A percentile compares a stretch with the other conserved stretches of the same genome.
phyloP scores from a whole-genome alignment of 2,888 invertebrate species.

The Nemotelus pantherinus region DNA sequence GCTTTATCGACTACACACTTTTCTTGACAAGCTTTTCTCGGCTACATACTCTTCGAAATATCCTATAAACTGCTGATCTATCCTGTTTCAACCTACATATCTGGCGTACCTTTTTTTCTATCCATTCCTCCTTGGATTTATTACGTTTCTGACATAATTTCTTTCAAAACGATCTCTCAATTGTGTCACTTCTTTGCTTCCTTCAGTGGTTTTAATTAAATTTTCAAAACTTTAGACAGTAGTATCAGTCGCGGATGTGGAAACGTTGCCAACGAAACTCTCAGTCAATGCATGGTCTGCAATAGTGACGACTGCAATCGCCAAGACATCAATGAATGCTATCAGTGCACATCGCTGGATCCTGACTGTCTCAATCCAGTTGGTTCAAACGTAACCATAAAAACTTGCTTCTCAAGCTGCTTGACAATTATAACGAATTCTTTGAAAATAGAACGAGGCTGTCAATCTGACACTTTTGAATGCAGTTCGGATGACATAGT shows the following conservation, averaged over 20 bases:
- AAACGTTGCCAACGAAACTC: neutral
- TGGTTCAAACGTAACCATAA: slow-evolving; percentile 40
- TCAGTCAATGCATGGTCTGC: slow-evolving; percentile 55
- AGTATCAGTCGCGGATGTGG: slow-evolving; percentile 42
- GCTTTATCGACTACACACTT: no score
- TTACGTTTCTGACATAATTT: no score
- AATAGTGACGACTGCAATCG: slow-evolving; percentile 55
- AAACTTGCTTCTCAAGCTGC: slow-evolving; percentile 52
- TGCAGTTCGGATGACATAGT: neutral
- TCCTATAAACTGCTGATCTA: no score
- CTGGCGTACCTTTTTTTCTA: no score
- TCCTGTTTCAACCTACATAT: no score
- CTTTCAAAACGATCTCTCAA: no score
- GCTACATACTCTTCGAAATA: no score
- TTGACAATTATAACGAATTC: neutral
- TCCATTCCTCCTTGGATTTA: no score
- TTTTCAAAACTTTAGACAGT: neutral
- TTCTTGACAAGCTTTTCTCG: no score
- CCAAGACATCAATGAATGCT: slow-evolving; percentile 56
- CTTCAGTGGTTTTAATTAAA: neutral
- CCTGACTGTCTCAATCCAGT: neutral
- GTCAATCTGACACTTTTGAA: slow-evolving; percentile 47
- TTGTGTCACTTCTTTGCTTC: no score
- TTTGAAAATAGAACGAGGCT: slow-evolving; percentile 1
- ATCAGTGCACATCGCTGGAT: slow-evolving; percentile 53